Base-by-base conservation (phyloP, 1,140 invertebrate species). In the Megalonaias nervosa region DNA sequence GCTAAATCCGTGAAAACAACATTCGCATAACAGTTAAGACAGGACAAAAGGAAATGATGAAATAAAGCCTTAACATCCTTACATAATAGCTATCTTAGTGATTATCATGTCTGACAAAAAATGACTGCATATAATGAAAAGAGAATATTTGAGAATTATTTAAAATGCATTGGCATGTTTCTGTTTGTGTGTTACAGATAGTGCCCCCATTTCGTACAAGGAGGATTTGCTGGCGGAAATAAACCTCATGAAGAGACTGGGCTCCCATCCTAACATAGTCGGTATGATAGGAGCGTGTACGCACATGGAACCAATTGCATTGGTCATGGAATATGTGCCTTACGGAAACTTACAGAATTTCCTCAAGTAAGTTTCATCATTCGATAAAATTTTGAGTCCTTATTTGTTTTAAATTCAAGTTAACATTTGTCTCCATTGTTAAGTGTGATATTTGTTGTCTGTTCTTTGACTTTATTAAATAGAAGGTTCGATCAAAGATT, bases 321-420 rank as follows among this genome's bases (percentile, higher is more conserved):
- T 99, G 0, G 96, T 99, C 77, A 95, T 99, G 93, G 98, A 99
- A 88, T 99, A 95, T 87, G 94, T 98, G 0, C 94, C 94, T 79
- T 93, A 95, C 56, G 97, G 97, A 14, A 99, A 98, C 91, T 91
- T 99, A 12, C 97, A 98, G 88, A 95, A 95, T 74, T 98, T 96
- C 90, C 91, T 99, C 14, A 89, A 86, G 89, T 90, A 81, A 84
- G 84, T 85, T n/a, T 56, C 13, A 60, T 55, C 56, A 67, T 21
- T 72, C n/a, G 19, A 70, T 13, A 1, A 17, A 19, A 70, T 59
- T 70, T 19, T 62, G 14, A n/a, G 6, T 62, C 23, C 19, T 62
- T 62, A 23, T 62, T 62, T 19, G 60, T 62, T 62, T 19, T 62
- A 3, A n/a, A 62, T 62, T 19, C 23, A n/a, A 14, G 19, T 62